phyloP scores from a whole-genome alignment of 2,797 vertebrate species.

The Anableps anableps region DNA sequence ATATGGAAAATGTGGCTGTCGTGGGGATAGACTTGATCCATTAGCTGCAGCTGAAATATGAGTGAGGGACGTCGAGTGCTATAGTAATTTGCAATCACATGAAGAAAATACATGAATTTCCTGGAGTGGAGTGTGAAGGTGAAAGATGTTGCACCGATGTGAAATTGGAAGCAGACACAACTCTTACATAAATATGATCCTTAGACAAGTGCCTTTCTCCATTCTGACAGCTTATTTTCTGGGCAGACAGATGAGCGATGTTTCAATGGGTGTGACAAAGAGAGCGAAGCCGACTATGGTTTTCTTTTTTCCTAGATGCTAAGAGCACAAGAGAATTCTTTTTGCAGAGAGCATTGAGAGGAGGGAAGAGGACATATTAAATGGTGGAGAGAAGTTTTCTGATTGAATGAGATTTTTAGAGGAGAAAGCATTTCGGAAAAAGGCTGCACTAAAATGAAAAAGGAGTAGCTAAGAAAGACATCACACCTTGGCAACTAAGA shows the following conservation, averaged over 20 bases:
- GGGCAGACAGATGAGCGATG: constrained; percentile 66
- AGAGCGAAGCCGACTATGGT: constrained; percentile 49
- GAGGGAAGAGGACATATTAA: constrained; percentile 53
- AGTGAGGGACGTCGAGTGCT: constrained; percentile 48
- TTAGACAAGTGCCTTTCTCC: constrained; percentile 67
- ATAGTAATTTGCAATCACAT: constrained; percentile 70
- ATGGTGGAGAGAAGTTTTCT: constrained; percentile 54
- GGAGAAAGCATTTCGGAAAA: constrained; percentile 39
- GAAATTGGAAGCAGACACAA: constrained; percentile 76
- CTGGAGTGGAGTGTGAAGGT: constrained; percentile 70
- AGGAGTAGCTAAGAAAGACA: constrained; percentile 7
- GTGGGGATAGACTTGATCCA: constrained; percentile 65
- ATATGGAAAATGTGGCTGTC: constrained; percentile 72
- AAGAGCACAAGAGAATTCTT: constrained; percentile 38
- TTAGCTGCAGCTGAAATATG: constrained; percentile 55
- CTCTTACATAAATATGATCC: constrained; percentile 79
- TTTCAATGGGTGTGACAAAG: constrained; percentile 68
- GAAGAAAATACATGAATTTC: constrained; percentile 73
- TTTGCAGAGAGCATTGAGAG: constrained; percentile 40
- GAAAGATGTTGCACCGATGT: constrained; percentile 71
- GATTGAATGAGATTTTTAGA: constrained; percentile 45
- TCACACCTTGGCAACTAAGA: constrained; percentile 13
- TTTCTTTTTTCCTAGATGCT: constrained; percentile 31
- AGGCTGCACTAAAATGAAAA: constrained; percentile 31
- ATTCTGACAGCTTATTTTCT: constrained; percentile 77